Percentiles rank a stretch among this genome's conserved stretches.
Conservation (phyloP, 64 coral and sea anemone species). For the Stylophora pistillata region DNA sequence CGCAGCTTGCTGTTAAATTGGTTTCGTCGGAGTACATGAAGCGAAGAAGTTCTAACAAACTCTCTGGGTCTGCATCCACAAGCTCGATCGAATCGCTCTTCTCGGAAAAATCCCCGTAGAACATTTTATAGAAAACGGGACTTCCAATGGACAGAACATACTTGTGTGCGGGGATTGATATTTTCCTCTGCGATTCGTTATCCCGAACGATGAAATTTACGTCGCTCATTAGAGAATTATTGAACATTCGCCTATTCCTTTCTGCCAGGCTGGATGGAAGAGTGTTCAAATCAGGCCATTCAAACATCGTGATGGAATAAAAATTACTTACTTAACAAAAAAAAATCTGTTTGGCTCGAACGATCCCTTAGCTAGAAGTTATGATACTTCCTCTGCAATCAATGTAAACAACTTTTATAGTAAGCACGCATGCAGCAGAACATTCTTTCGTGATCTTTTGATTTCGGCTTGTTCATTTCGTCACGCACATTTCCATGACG, state of each 20-base stretch:
- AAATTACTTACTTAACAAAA: not conserved
- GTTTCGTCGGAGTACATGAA: conserved; percentile 50
- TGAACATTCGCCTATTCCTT: conserved; percentile 49
- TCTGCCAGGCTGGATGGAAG: not conserved
- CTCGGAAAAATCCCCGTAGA: conserved; percentile 46
- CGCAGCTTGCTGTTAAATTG: conserved; percentile 29
- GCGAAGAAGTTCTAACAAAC: conserved; percentile 43
- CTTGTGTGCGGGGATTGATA: conserved; percentile 51
- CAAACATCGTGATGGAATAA: not conserved
- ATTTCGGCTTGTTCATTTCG: not conserved
- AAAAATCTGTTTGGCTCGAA: not conserved
- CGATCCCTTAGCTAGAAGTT: not conserved
- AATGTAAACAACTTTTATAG: not conserved
- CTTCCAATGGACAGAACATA: conserved; percentile 48
- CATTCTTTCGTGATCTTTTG: not conserved
- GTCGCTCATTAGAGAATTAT: conserved; percentile 51
- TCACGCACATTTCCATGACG: not conserved
- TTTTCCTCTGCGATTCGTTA: not conserved
- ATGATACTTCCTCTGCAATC: not conserved
- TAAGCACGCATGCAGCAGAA: not conserved
- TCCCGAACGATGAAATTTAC: conserved; percentile 36
- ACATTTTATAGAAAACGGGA: conserved; percentile 58
- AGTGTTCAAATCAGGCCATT: conserved; percentile 8
- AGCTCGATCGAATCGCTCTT: conserved; percentile 23
- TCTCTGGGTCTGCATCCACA: conserved; percentile 23